Percentiles rank a stretch among this genome's conserved stretches.
phyloP scores from a whole-genome alignment of 2,888 invertebrate species.

The Thyatira batis region DNA sequence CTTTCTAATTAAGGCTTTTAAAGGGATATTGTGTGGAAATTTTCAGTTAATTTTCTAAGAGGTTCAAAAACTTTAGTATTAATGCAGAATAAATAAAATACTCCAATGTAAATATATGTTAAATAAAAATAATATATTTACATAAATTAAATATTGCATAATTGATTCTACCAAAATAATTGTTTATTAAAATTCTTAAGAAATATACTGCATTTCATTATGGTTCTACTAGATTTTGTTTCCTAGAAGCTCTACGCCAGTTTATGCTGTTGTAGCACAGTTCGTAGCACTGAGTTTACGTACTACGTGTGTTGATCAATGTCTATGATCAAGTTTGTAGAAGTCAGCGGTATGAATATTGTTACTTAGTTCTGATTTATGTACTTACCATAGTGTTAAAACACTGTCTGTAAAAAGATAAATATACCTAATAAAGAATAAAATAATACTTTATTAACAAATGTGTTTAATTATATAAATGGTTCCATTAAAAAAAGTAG shows the following conservation, averaged over 20 bases:
- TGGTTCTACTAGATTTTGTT: not conserved
- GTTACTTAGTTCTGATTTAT: no score
- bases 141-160: no score
- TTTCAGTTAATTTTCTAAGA: not conserved
- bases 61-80: not conserved
- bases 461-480: not conserved
- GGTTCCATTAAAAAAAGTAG: not conserved
- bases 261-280: not conserved
- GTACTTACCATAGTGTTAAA: no score
- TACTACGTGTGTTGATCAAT: not conserved
- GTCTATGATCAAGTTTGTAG: no score
- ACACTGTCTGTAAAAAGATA: no score
- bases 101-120: not conserved
- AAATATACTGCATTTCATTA: no score
- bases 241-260: not conserved
- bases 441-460: no score
- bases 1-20: constrained; percentile 1
- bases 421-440: no score
- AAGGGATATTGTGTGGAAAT: not conserved
- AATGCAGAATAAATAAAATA: not conserved
- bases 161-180: no score
- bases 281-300: not conserved
- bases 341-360: no score
- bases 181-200: no score
- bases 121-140: not conserved